These are phyloP conservation scores for Stenichneumon culpator DNA, from an alignment of 2,888 invertebrate genomes.

Conservation along the genomic window DNA sequence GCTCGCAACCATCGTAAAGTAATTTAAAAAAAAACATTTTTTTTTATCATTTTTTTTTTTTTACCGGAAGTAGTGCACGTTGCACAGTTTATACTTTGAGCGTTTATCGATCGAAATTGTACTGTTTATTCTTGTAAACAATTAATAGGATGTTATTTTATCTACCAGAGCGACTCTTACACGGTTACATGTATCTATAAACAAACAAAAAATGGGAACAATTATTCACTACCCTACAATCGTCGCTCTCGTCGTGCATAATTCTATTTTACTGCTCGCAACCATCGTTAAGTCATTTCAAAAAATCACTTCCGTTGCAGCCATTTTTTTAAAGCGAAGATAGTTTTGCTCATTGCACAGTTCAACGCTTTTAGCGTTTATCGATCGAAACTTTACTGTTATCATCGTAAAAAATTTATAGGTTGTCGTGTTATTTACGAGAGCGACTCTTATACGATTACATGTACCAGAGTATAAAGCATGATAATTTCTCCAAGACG, in stretches of 20 bases:
- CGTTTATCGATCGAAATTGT: constrained; percentile 3
- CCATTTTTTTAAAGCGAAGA: background rate
- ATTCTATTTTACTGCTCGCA: background rate
- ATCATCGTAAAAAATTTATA: constrained; percentile 15
- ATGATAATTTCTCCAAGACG: background rate
- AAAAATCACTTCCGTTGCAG: background rate
- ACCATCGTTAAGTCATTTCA: background rate
- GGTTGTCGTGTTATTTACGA: constrained; percentile 17
- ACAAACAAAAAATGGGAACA: background rate
- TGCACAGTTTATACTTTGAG: background rate
- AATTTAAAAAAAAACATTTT: background rate
- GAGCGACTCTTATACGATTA: background rate
- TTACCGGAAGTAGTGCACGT: too few species aligned
- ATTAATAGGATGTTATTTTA: background rate
- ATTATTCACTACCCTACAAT: background rate
- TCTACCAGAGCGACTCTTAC: background rate
- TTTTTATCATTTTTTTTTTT: background rate
- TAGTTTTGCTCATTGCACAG: too few species aligned
- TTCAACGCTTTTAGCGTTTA: constrained; percentile 21
- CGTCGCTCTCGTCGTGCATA: background rate
- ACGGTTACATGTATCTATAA: background rate
- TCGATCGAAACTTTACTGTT: constrained; percentile 6
- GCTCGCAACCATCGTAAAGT: background rate
- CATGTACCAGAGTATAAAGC: background rate
- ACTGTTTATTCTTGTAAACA: background rate